Evolutionary conservation across 1,140 invertebrate genomes (phyloP), one percentile per base, ranked within the genome.

Genomic region (Drosophila guanche): DNA sequence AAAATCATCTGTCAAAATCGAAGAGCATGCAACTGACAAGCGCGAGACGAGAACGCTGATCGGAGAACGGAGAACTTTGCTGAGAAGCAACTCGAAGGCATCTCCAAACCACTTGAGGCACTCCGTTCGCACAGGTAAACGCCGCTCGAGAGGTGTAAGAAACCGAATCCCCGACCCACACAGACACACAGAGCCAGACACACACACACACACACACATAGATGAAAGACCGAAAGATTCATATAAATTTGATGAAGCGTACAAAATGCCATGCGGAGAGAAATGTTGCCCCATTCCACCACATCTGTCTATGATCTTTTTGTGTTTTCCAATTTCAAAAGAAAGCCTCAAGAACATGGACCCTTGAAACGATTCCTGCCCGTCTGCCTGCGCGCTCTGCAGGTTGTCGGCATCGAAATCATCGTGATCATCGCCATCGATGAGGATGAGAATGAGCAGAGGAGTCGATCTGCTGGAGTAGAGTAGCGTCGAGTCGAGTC

Each of bases 1-100:
- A 73, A 41, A 81, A 80, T 88, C 84, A 88, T 83, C 83, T 88
- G 83, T 88, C 83, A 88, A 88, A 84, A 86, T 88, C 83, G 83
- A 75, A 63, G 75, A 88, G 77, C 83, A 79, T 88, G 79, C 75
- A 88, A 88, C 83, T 67, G 84, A 86, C 83, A 88, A 70, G 60
- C 29, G 29, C 29, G 29, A 33, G 29, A 33, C 29, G 29, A 33
- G 29, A 33, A 4, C 29, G 29, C 1, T 10, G 8, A 33, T 10
- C 29, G 29, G 29, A 3, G 29, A 33, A 10, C 50, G 50, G 43
- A 68, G 68, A 50, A 68, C 56, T 42, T 43, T 54, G 65, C 68
- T 68, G 65, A 68, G 65, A 68, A 68, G 50, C 62, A 68, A 68
- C 65, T 40, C 29, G 67, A 51, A 73, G 37, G 12, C 40, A 77